Percentiles rank a stretch among this genome's conserved stretches.
Conservation (phyloP, 2,888 invertebrate genomes). For the Anoncus sp. region DNA sequence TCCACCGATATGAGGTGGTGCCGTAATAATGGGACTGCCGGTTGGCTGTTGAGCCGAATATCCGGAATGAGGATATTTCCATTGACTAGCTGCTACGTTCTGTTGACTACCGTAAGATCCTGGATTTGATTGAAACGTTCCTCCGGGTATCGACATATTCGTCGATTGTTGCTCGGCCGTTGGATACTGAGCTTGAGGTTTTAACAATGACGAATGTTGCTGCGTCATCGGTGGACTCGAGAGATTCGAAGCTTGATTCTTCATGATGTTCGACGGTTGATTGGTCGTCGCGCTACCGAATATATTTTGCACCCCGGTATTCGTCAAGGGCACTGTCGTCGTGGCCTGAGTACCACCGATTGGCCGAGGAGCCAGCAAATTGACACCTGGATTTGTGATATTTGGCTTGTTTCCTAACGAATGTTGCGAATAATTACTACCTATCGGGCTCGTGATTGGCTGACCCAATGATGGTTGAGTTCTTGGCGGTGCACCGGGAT, state of each 20-base stretch:
- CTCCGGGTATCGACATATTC: conserved; percentile 14
- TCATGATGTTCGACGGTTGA: conserved; percentile 15
- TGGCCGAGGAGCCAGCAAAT: neutral
- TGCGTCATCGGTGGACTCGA: conserved; percentile 10
- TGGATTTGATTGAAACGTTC: conserved; percentile 59
- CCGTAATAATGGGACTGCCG: conserved; percentile 64
- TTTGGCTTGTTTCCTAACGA: conserved; percentile 27
- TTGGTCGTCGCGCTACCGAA: conserved; percentile 21
- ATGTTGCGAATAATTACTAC: conserved; percentile 32
- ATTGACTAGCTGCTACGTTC: conserved; percentile 75
- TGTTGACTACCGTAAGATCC: conserved; percentile 70
- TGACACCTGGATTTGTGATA: conserved; percentile 3
- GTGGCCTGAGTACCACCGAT: conserved; percentile 20
- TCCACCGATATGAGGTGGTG: conserved; percentile 34
- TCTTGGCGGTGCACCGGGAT: conserved; percentile 22
- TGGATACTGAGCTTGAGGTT: conserved; percentile 49
- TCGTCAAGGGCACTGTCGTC: conserved; percentile 11
- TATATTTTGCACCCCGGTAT: conserved; percentile 48
- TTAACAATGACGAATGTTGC: conserved; percentile 34
- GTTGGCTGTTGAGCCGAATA: conserved; percentile 67
- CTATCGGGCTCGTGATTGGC: too few relatives aligned
- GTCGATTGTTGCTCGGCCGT: conserved; percentile 34
- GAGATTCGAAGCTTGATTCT: conserved; percentile 35
- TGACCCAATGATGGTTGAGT: conserved; percentile 30
- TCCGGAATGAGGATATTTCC: conserved; percentile 72